Conservation (phyloP, 1,140 invertebrate genomes). For the Drosophila santomea region DNA sequence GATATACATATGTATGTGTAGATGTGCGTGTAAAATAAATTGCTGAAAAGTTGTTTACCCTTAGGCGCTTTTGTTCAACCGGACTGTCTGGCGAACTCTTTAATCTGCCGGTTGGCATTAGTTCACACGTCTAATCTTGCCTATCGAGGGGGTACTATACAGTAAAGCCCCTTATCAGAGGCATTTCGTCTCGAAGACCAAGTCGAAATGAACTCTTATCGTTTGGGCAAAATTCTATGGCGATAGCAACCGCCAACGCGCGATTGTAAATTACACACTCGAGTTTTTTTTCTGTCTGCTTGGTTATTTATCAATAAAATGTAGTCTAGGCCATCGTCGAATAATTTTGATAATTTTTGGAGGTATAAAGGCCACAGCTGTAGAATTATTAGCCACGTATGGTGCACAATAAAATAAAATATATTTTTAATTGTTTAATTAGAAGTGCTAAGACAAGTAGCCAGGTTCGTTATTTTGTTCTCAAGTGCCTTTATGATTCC, state of each 20-base stretch:
- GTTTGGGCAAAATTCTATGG: conserved; percentile 15
- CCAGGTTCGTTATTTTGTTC: conserved; percentile 24
- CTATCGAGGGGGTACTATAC: conserved; percentile 27
- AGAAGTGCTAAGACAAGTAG: conserved; percentile 8
- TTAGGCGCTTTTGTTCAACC: conserved; percentile 10
- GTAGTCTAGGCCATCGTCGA: not conserved
- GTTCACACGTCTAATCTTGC: conserved; percentile 31
- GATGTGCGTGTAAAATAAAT: not conserved
- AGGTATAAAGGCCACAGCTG: not conserved
- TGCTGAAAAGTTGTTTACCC: conserved; percentile 55
- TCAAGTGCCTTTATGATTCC: conserved; percentile 26
- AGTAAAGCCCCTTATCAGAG: conserved; percentile 11
- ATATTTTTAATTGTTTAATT: conserved; percentile 48
- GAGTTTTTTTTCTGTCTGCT: conserved; percentile 4
- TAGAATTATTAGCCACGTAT: conserved; percentile 13
- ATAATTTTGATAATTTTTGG: conserved; percentile 9
- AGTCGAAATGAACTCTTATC: conserved; percentile 20
- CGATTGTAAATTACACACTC: conserved; percentile 38
- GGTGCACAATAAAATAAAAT: conserved; percentile 49
- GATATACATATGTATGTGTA: conserved; percentile 4
- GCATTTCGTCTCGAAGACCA: conserved; percentile 21
- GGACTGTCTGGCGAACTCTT: conserved; percentile 31
- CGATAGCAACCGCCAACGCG: not conserved
- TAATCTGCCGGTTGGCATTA: conserved; percentile 16
- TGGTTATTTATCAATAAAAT: conserved; percentile 16